Evolutionary conservation across 2,797 vertebrate genomes (phyloP).

Genomic region (Cynopterus sphinx): DNA sequence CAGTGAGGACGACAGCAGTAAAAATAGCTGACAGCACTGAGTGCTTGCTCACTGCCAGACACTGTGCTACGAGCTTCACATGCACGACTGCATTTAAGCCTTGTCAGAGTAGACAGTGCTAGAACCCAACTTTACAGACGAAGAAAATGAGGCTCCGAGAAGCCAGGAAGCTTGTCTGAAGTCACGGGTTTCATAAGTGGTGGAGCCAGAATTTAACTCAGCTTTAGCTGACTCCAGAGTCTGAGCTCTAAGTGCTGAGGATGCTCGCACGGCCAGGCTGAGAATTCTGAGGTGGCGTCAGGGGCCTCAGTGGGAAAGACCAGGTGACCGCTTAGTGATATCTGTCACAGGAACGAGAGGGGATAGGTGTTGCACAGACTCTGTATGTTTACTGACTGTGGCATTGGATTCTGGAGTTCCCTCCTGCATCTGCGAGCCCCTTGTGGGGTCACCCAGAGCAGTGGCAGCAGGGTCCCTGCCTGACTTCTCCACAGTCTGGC

Average conservation of each 20-base stretch:
- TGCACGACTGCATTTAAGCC: fast-evolving
- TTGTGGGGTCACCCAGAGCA: background rate
- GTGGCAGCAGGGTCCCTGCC: background rate
- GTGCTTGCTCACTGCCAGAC: background rate
- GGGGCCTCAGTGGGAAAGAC: background rate
- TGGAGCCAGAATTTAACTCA: background rate
- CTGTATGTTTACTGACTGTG: background rate
- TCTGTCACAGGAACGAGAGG: background rate
- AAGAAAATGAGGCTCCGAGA: background rate
- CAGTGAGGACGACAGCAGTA: background rate
- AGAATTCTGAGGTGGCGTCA: background rate
- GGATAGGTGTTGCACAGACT: background rate
- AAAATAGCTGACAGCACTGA: fast-evolving
- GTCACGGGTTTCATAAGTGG: background rate
- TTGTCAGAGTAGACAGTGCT: background rate
- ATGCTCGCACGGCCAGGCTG: too few species aligned
- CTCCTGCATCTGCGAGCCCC: background rate
- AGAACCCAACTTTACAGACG: background rate
- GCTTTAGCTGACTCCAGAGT: background rate
- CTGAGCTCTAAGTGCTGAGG: background rate
- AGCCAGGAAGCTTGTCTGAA: background rate
- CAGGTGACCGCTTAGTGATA: background rate
- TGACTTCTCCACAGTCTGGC: background rate
- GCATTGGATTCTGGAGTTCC: background rate
- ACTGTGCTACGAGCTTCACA: fast-evolving